phyloP scores from a whole-genome alignment of 2,113 vertebrate genomes.

The Amblyornis subalaris region DNA sequence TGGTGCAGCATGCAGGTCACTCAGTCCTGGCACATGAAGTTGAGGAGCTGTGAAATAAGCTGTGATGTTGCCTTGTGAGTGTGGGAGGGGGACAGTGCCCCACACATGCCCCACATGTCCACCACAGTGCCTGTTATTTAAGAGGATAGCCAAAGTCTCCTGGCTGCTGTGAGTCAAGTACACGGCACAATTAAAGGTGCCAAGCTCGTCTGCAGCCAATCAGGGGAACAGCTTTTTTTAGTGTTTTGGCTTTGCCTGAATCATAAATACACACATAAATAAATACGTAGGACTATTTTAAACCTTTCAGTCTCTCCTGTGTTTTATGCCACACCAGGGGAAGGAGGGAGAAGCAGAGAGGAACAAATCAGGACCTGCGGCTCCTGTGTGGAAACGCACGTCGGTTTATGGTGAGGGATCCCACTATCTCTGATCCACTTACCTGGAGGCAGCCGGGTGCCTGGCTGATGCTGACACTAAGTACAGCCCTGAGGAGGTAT shows the following conservation, averaged over 20 bases:
- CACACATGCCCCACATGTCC: accelerated
- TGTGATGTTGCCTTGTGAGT: background rate
- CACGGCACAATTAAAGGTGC: accelerated
- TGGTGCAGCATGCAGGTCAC: accelerated
- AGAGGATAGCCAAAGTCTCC: background rate
- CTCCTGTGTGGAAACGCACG: background rate
- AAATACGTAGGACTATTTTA: background rate
- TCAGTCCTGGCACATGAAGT: accelerated
- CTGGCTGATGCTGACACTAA: background rate
- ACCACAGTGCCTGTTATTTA: accelerated
- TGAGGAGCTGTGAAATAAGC: background rate
- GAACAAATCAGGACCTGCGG: background rate
- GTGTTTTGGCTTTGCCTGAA: background rate
- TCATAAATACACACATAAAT: background rate
- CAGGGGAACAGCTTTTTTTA: background rate
- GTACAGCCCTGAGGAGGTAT: constrained; percentile 30
- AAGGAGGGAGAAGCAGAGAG: background rate
- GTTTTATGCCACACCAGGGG: background rate
- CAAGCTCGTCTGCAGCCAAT: accelerated
- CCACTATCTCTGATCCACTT: constrained; percentile 9
- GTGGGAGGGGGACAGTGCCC: background rate
- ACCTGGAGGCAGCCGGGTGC: constrained; percentile 13
- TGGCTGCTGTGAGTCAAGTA: background rate
- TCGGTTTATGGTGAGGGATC: background rate
- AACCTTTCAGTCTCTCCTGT: background rate